Percentiles rank a stretch among this genome's conserved stretches.
phyloP scores from a whole-genome alignment of 2,797 vertebrate species.

The Sebastes reedi region DNA sequence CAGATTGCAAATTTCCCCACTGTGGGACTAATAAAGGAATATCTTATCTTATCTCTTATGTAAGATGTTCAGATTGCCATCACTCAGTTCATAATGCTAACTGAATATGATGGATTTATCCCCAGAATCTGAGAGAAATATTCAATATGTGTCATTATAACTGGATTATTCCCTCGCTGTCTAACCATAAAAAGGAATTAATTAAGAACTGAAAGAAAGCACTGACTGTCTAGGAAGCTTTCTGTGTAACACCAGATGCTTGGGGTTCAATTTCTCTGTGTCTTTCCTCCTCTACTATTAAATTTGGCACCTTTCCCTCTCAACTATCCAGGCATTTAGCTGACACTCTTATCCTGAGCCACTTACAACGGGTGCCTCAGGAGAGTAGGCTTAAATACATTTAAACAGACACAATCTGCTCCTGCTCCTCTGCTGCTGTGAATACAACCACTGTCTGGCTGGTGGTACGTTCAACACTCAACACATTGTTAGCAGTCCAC shows the following conservation, averaged over 20 bases:
- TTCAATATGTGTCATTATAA: background rate
- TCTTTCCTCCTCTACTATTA: background rate
- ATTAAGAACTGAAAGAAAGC: background rate
- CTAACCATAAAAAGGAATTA: background rate
- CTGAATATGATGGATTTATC: background rate
- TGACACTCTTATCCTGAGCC: slow-evolving; percentile 1
- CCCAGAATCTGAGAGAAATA: background rate
- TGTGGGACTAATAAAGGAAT: too few relatives aligned
- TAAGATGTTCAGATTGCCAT: background rate
- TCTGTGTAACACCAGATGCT: background rate
- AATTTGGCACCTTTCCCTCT: background rate
- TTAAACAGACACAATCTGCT: slow-evolving; percentile 5
- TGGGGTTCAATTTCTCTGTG: background rate
- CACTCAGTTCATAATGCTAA: background rate
- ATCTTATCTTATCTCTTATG: too few relatives aligned
- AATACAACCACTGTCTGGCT: slow-evolving; percentile 21
- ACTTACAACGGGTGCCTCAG: background rate
- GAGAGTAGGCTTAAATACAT: background rate
- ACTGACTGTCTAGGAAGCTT: background rate
- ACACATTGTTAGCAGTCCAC: background rate
- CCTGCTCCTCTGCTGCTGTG: slow-evolving; percentile 13
- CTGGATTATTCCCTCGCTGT: background rate
- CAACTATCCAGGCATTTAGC: slow-evolving; percentile 12
- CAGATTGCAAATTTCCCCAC: too few relatives aligned
- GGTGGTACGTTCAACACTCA: background rate